Evolutionary conservation across 2,797 vertebrate genomes (phyloP).

Genomic region (Argyrosomus regius): DNA sequence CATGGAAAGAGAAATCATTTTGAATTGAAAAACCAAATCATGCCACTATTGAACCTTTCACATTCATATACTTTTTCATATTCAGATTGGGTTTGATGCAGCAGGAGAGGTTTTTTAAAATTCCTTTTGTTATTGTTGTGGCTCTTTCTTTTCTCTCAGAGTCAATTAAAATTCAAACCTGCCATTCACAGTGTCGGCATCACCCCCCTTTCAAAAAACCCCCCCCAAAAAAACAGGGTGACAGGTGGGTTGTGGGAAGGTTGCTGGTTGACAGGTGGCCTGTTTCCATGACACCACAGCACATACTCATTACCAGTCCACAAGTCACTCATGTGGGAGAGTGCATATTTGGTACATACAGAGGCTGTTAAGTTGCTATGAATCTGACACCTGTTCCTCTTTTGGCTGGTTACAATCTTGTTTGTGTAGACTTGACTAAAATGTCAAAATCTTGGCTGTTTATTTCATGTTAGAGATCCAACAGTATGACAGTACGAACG

Average conservation of each 20-base stretch:
- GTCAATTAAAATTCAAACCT: conserved; percentile 46
- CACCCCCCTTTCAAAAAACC: not conserved
- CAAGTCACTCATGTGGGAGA: not conserved
- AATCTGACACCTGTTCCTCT: conserved; percentile 18
- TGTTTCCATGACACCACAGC: conserved; percentile 51
- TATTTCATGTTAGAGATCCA: conserved; percentile 1
- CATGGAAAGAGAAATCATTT: not conserved
- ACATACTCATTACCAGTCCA: conserved; percentile 44
- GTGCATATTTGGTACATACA: conserved; percentile 13
- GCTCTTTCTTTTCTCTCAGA: conserved; percentile 25
- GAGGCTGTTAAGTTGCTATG: not conserved
- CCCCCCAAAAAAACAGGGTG: conserved; percentile 24
- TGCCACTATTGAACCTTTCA: not conserved
- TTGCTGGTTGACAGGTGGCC: conserved; percentile 56
- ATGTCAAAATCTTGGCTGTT: not conserved
- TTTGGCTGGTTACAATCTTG: conserved; percentile 7
- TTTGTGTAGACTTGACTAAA: not conserved
- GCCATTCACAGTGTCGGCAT: conserved; percentile 22
- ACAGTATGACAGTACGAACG: not conserved
- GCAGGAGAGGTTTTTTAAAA: conserved; percentile 19
- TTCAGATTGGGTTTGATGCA: conserved; percentile 12
- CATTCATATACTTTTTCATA: not conserved
- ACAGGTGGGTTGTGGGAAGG: conserved; percentile 53
- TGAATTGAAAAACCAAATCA: not conserved
- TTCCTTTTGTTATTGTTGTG: conserved; percentile 37